Percentiles rank a stretch among this genome's conserved stretches.
phyloP scores from a whole-genome alignment of 2,888 invertebrate genomes.

The Caenorhabditis uteleia region DNA sequence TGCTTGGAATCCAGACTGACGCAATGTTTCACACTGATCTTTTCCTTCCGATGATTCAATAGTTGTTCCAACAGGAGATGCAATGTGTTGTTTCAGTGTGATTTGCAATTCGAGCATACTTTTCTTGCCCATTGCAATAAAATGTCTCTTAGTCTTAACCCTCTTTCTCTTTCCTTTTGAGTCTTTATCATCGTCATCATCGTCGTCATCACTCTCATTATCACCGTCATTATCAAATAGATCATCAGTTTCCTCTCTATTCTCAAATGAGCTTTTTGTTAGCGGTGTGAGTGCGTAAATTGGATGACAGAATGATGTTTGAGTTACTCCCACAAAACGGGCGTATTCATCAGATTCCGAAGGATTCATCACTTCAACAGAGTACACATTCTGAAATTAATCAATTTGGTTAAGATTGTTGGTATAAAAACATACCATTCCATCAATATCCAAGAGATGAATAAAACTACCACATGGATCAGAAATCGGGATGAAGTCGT shows the following conservation, averaged over 20 bases:
- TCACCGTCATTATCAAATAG: conserved; percentile 18
- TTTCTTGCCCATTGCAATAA: conserved; percentile 32
- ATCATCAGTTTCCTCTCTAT: conserved; percentile 7
- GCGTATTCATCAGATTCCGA: conserved; percentile 18
- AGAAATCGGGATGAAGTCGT: conserved; percentile 29
- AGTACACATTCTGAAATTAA: conserved; percentile 77
- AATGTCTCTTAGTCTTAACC: conserved; percentile 14
- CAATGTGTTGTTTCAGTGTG: too few relatives aligned
- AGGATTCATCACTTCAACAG: conserved; percentile 73
- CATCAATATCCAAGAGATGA: conserved; percentile 84
- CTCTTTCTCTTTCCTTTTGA: conserved; percentile 4
- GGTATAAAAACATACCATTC: conserved; percentile 75
- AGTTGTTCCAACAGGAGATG: too few relatives aligned
- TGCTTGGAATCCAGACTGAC: too few relatives aligned
- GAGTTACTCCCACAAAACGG: conserved; percentile 42
- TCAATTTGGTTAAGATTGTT: background rate
- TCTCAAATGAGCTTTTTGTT: conserved; percentile 14
- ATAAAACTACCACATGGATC: conserved; percentile 32
- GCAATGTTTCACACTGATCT: too few relatives aligned
- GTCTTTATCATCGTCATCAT: background rate
- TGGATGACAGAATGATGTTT: conserved; percentile 45
- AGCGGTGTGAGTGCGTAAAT: conserved; percentile 29
- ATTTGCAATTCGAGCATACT: conserved; percentile 30
- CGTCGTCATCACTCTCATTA: conserved; percentile 6
- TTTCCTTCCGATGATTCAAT: too few relatives aligned